These are phyloP conservation scores for Ostrea denselamellosa DNA, from an alignment of 1,140 invertebrate genomes.

Conservation along the genomic window DNA sequence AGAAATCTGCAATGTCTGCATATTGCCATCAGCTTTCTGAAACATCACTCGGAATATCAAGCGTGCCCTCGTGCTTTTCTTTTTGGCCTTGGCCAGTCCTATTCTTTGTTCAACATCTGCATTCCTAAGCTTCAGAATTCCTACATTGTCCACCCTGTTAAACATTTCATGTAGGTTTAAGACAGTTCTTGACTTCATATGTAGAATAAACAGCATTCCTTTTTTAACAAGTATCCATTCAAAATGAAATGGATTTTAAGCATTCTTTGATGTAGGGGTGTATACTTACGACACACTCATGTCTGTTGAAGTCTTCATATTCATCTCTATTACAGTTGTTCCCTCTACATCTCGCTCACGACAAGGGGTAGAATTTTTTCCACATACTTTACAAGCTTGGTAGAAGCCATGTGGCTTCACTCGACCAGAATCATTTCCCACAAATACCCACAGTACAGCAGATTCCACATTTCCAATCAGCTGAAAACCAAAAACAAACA, in stretches of 20 bases:
- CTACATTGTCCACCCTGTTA: slow-evolving; percentile 83
- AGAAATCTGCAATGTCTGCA: slow-evolving; percentile 93
- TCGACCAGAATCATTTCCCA: slow-evolving; percentile 91
- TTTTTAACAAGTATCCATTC: neutral
- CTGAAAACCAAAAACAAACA: slow-evolving; percentile 77
- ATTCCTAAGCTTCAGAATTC: slow-evolving; percentile 93
- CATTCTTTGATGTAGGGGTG: neutral
- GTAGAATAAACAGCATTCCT: neutral
- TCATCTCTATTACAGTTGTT: slow-evolving; percentile 95
- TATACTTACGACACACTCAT: slow-evolving; percentile 88
- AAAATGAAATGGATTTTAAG: neutral
- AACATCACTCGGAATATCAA: slow-evolving; percentile 94
- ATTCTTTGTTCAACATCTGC: slow-evolving; percentile 96
- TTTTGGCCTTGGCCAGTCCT: slow-evolving; percentile 86
- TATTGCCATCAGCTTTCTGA: slow-evolving; percentile 84
- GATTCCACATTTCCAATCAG: slow-evolving; percentile 91
- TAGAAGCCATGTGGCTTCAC: slow-evolving; percentile 96
- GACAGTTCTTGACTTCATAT: neutral
- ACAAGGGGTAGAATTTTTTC: slow-evolving; percentile 97
- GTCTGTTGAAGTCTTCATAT: slow-evolving; percentile 91
- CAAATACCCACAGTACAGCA: slow-evolving; percentile 93
- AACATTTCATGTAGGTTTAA: neutral
- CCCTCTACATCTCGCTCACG: slow-evolving; percentile 92
- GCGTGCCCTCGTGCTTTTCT: slow-evolving; percentile 95
- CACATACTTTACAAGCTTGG: slow-evolving; percentile 95